These are phyloP conservation scores for Emydoidea blandingii DNA, from an alignment of 2,797 vertebrate genomes.

Conservation along the genomic window DNA sequence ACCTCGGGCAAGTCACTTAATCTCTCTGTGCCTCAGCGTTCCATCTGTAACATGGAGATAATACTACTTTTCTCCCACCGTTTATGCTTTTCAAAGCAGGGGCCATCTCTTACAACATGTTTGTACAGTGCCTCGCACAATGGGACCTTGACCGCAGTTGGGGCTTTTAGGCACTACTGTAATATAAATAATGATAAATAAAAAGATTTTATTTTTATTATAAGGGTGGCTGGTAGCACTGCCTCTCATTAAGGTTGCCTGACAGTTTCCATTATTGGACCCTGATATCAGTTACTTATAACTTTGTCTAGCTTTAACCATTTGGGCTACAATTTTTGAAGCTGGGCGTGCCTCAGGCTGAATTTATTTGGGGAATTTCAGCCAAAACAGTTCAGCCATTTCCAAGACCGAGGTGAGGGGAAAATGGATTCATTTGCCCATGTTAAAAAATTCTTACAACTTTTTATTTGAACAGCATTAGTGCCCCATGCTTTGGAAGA, in stretches of 20 bases:
- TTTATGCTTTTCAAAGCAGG: conserved; percentile 1
- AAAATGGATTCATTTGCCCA: not conserved
- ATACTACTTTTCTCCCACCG: not conserved
- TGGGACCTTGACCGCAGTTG: not conserved
- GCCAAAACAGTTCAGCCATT: not conserved
- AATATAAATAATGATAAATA: not conserved
- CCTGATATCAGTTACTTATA: not conserved
- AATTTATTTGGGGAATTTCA: too few relatives aligned
- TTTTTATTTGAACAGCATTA: not conserved
- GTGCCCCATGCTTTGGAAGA: not conserved
- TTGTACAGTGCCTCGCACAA: not conserved
- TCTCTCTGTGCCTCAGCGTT: not conserved
- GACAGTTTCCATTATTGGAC: not conserved
- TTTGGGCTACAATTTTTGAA: not conserved
- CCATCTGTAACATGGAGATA: not conserved
- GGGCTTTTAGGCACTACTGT: not conserved
- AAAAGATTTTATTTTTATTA: not conserved
- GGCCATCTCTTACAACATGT: not conserved
- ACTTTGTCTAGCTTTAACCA: not conserved
- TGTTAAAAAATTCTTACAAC: not conserved
- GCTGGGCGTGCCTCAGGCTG: not conserved
- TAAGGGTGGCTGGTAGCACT: not conserved
- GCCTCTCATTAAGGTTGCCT: not conserved
- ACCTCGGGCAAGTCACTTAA: not conserved
- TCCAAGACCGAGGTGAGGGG: not conserved